Conservation (phyloP, 2,797 vertebrate genomes). For the Channa striata region DNA sequence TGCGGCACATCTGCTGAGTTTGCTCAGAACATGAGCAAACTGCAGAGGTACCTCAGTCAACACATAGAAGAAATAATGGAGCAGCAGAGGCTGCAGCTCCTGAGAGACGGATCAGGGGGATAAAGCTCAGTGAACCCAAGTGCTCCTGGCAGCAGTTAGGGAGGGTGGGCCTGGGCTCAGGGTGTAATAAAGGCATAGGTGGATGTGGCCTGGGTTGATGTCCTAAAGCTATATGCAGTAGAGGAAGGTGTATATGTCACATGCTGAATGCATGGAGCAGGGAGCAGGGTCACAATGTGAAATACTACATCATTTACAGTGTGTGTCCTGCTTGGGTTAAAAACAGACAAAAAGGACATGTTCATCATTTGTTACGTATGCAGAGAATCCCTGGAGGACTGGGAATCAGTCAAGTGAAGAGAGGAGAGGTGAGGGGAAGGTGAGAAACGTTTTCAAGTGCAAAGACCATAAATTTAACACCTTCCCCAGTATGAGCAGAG, state of each 20-base stretch:
- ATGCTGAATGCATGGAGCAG: slow-evolving; percentile 22
- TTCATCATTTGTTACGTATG: slow-evolving; percentile 59
- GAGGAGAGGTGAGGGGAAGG: slow-evolving; percentile 75
- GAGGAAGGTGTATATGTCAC: slow-evolving; percentile 40
- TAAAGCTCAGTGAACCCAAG: slow-evolving; percentile 70
- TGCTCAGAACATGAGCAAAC: slow-evolving; percentile 40
- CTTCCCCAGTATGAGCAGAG: slow-evolving; percentile 49
- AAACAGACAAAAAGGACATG: slow-evolving; percentile 60
- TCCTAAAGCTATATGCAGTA: slow-evolving; percentile 36
- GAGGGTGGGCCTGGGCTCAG: slow-evolving; percentile 37
- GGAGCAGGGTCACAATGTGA: slow-evolving; percentile 50
- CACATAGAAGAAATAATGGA: slow-evolving; percentile 57
- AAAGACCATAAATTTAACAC: slow-evolving; percentile 78
- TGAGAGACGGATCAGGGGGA: slow-evolving; percentile 57
- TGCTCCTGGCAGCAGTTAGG: slow-evolving; percentile 63
- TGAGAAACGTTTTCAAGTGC: slow-evolving; percentile 73
- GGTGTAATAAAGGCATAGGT: slow-evolving; percentile 51
- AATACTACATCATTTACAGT: slow-evolving; percentile 51
- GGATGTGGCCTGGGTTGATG: slow-evolving; percentile 38
- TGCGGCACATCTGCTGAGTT: slow-evolving; percentile 36
- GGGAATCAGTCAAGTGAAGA: slow-evolving; percentile 61
- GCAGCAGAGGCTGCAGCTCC: slow-evolving; percentile 48
- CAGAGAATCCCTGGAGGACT: slow-evolving; percentile 44
- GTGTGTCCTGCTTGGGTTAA: slow-evolving; percentile 51
- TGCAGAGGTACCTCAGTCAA: slow-evolving; percentile 39